phyloP scores from a whole-genome alignment of 1,140 invertebrate genomes.

The Ooceraea biroi region DNA sequence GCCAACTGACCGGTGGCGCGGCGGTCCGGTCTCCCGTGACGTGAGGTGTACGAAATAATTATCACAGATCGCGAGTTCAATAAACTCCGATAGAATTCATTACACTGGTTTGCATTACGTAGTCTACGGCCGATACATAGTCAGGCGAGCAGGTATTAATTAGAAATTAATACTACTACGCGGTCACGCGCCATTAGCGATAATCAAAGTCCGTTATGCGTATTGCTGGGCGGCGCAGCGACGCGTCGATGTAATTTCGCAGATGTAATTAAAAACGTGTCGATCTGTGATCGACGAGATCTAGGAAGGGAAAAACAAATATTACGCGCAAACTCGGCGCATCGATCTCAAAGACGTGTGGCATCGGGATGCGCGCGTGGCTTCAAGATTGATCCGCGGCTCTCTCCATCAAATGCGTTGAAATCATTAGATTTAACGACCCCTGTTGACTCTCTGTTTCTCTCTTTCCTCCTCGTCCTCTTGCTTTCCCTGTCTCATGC shows the following conservation, averaged over 20 bases:
- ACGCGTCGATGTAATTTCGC: not conserved
- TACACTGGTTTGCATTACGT: constrained; percentile 46
- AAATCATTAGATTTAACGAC: constrained; percentile 84
- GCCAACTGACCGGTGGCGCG: constrained; percentile 4
- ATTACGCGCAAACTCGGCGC: not conserved
- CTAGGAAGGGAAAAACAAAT: not conserved
- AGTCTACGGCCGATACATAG: constrained; percentile 40
- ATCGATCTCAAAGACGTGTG: constrained; percentile 15
- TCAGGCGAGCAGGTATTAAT: constrained; percentile 74
- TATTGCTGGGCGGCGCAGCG: constrained; percentile 2
- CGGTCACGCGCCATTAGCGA: constrained; percentile 79
- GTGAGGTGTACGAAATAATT: constrained; percentile 44
- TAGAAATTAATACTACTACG: constrained; percentile 80
- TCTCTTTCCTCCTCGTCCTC: constrained; percentile 26
- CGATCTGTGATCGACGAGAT: not conserved
- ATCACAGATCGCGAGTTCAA: constrained; percentile 56
- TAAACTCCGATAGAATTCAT: constrained; percentile 75
- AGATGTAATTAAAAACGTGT: constrained; percentile 35
- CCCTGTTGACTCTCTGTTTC: constrained; percentile 69
- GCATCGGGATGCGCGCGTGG: constrained; percentile 71
- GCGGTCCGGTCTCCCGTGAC: constrained; percentile 8
- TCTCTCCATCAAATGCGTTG: constrained; percentile 80
- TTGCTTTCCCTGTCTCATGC: constrained; percentile 71
- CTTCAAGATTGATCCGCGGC: constrained; percentile 70
- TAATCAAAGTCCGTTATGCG: constrained; percentile 69